Conservation (phyloP, 2,113 vertebrate species). For the Periophthalmodon schlosseri region DNA sequence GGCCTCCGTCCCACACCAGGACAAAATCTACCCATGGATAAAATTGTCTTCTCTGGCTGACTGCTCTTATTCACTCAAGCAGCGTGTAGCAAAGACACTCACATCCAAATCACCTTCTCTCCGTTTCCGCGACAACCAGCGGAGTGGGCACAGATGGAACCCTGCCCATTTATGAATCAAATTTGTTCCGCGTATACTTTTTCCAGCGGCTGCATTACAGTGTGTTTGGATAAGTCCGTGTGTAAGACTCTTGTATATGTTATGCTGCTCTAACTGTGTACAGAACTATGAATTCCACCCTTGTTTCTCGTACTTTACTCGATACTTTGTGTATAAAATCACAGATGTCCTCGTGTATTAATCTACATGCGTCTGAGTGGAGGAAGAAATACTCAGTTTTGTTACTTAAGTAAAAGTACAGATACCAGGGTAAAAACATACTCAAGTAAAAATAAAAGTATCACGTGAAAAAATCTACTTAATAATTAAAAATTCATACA, state of each 20-base stretch:
- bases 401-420: too few relatives aligned
- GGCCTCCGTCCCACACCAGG: conserved; percentile 35
- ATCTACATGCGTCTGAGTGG: conserved; percentile 36
- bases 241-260: neutral
- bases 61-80: conserved; percentile 64
- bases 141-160: conserved; percentile 70
- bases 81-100: conserved; percentile 51
- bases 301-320: conserved; percentile 53
- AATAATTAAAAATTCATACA: too few relatives aligned
- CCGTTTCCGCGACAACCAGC: conserved; percentile 66
- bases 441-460: too few relatives aligned
- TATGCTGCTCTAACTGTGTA: conserved; percentile 8
- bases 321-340: conserved; percentile 27
- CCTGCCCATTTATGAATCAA: conserved; percentile 76
- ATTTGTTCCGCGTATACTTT: conserved; percentile 75
- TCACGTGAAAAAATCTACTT: too few relatives aligned
- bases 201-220: conserved; percentile 57
- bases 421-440: too few relatives aligned
- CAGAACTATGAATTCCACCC: conserved; percentile 44
- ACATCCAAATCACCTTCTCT: conserved; percentile 57
- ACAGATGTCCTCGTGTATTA: conserved; percentile 45
- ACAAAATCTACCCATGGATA: conserved; percentile 71
- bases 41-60: conserved; percentile 68
- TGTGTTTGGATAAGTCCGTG: conserved; percentile 56
- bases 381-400: neutral